These are phyloP conservation scores for Aleadryas rufinucha DNA, from an alignment of 2,113 vertebrate species.

Conservation along the genomic window DNA sequence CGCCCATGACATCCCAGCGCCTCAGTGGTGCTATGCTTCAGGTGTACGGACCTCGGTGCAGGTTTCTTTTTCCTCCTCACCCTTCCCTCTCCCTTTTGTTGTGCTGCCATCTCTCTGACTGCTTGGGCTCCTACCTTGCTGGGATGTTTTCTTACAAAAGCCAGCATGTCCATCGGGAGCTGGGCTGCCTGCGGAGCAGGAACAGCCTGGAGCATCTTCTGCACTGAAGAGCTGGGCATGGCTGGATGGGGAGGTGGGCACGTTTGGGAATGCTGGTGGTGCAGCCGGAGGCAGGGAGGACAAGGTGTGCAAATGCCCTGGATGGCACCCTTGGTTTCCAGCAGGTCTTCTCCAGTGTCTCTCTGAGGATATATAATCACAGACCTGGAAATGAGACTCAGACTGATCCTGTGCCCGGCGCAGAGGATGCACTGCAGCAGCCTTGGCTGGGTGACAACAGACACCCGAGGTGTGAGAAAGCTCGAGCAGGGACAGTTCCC, in stretches of 20 bases:
- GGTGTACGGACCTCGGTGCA: not conserved
- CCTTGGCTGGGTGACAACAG: not conserved
- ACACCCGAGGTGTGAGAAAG: not conserved
- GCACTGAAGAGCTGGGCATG: not conserved
- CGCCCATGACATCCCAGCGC: not conserved
- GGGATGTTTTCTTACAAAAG: not conserved
- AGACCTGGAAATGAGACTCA: not conserved
- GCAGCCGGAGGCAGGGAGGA: not conserved
- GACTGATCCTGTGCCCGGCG: not conserved
- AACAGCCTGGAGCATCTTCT: not conserved
- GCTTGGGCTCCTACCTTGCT: not conserved
- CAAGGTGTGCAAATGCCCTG: not conserved
- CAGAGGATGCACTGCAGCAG: not conserved
- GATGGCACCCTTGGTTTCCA: not conserved
- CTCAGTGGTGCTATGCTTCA: not conserved
- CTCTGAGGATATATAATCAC: not conserved
- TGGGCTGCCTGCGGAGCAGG: not conserved
- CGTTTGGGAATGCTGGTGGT: not conserved
- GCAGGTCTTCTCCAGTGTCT: not conserved
- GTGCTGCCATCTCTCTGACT: not conserved
- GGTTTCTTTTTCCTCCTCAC: not conserved
- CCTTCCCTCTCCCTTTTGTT: not conserved
- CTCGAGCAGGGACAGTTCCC: not conserved
- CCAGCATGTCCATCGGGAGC: rapidly evolving
- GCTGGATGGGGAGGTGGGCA: not conserved